Evolutionary conservation across 1,140 invertebrate genomes (phyloP), one percentile per base, ranked within the genome.

Genomic region (Melanaphis sacchari): DNA sequence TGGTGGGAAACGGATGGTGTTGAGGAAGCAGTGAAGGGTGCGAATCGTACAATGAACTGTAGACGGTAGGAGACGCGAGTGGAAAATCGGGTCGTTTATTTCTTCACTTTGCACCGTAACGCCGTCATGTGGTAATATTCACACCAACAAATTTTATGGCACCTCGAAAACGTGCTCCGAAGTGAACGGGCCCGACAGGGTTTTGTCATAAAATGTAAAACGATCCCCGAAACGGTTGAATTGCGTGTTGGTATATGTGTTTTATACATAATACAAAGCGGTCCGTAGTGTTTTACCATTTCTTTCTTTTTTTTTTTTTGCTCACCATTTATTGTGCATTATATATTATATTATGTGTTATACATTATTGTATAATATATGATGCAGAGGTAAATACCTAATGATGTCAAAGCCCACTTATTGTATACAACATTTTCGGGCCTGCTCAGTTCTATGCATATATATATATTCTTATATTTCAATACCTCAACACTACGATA

Each of bases 131-230:
- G 82, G 40, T 85, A 85, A 85, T 41, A 26, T 85, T 85, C 40
- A 85, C 82, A 85, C 82, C 82, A 40, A 85, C 82, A 85, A 85
- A 40, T 85, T 85, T 85, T 85, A 85, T 41, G 82, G 82, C 11
- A 85, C 38, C 82, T 85, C 40, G 82, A 41, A 31, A 85, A 85
- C 82, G 82, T 85, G 40, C 82, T 3, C 40, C 26, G 40, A 41
- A 85, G 38, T 41, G 82, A 85, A 85, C 82, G 40, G 41, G 40
- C 11, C 82, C 82, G 41, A 41, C 40, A 11, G 24, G 26, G 40
- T 85, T 41, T 85, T 41, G 41, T 85, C 82, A 43, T 85, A 82
- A 85, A 43, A 85, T 43, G 82, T 85, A 85, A 85, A 85, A 85
- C 82, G 41, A 85, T 85, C 82, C 40, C 40, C 26, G 11, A 43